phyloP scores from a whole-genome alignment of 2,888 invertebrate species.

The Cancer borealis region DNA sequence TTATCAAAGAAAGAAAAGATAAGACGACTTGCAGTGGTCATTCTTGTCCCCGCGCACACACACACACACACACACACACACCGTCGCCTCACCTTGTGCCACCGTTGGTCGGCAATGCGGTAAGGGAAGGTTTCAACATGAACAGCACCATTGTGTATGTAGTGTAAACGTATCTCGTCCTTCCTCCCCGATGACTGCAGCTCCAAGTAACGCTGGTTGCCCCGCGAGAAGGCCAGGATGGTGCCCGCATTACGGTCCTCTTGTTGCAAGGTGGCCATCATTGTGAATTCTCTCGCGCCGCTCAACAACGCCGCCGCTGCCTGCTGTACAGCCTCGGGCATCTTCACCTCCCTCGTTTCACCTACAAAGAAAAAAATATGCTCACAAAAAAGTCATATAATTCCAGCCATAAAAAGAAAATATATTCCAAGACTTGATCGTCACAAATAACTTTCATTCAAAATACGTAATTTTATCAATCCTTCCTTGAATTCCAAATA shows the following conservation, averaged over 20 bases:
- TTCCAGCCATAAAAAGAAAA: background rate
- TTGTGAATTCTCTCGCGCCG: conserved; percentile 88
- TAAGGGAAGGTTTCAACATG: conserved; percentile 93
- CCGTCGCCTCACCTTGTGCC: conserved; percentile 84
- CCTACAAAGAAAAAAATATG: conserved; percentile 81
- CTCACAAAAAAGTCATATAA: background rate
- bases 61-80: conserved; percentile 26
- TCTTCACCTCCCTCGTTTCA: conserved; percentile 87
- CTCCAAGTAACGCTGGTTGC: conserved; percentile 89
- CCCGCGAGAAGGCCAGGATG: conserved; percentile 86
- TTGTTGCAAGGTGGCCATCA: conserved; percentile 88
- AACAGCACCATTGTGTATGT: conserved; percentile 84
- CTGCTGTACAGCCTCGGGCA: conserved; percentile 83
- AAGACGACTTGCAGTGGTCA: background rate
- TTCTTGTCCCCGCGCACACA: background rate
- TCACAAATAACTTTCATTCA: background rate
- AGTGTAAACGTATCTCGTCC: conserved; percentile 92
- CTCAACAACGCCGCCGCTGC: conserved; percentile 85
- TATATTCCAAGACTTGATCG: background rate
- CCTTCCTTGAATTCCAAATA: background rate
- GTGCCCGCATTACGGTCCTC: conserved; percentile 91
- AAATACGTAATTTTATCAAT: background rate
- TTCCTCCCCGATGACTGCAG: conserved; percentile 93
- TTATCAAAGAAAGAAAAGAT: background rate
- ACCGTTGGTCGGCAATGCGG: conserved; percentile 91